Conservation (phyloP, 2,888 invertebrate species). For the Hermaeophaga mercurialis region DNA sequence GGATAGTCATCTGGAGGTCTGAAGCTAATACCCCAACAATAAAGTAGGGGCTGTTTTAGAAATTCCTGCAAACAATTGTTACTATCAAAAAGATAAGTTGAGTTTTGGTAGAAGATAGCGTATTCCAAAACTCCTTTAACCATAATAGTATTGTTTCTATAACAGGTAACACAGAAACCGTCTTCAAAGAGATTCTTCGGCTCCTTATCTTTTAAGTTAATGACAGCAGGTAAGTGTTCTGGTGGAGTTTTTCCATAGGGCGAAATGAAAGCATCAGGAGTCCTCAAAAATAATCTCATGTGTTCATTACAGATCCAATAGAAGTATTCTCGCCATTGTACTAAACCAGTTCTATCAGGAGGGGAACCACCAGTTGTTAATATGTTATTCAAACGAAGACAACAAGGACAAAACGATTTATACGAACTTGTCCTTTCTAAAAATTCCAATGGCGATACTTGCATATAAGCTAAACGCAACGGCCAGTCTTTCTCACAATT, state of each 20-base stretch:
- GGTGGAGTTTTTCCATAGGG: slow-evolving; percentile 57
- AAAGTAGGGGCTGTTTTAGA: slow-evolving; percentile 60
- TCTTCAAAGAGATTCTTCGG: slow-evolving; percentile 57
- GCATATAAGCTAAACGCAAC: slow-evolving; percentile 61
- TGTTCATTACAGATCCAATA: slow-evolving; percentile 69
- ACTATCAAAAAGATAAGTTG: slow-evolving; percentile 64
- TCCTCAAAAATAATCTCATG: slow-evolving; percentile 56
- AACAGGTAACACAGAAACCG: slow-evolving; percentile 68
- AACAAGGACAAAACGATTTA: slow-evolving; percentile 65
- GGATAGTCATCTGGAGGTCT: slow-evolving; percentile 53
- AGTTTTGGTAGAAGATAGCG: slow-evolving; percentile 60
- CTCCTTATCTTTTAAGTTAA: slow-evolving; percentile 33
- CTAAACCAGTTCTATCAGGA: slow-evolving; percentile 62
- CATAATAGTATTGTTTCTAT: slow-evolving; percentile 61
- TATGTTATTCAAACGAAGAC: slow-evolving; percentile 55
- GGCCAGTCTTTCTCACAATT: slow-evolving; percentile 58
- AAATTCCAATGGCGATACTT: slow-evolving; percentile 64
- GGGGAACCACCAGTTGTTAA: slow-evolving; percentile 57
- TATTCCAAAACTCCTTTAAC: slow-evolving; percentile 58
- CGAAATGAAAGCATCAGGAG: slow-evolving; percentile 58
- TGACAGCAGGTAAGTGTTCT: slow-evolving; percentile 57
- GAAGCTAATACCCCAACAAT: slow-evolving; percentile 56
- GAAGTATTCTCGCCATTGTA: slow-evolving; percentile 62
- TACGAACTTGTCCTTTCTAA: slow-evolving; percentile 59
- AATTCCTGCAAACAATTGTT: slow-evolving; percentile 61